Conservation (phyloP, 2,888 invertebrate species). For the Eubasilissa splendida region DNA sequence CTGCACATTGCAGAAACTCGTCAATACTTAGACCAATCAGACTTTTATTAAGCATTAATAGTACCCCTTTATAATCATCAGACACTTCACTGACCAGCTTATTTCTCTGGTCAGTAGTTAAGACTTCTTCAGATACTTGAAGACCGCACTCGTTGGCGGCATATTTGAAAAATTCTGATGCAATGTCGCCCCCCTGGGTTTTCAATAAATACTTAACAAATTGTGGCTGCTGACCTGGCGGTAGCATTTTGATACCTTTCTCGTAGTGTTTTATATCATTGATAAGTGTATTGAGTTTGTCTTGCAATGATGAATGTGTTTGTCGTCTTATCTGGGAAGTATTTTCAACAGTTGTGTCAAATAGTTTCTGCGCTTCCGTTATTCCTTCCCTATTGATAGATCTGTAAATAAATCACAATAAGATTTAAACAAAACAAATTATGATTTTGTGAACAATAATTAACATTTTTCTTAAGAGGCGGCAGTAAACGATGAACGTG, state of each 20-base stretch:
- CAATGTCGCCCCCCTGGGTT: conserved; percentile 86
- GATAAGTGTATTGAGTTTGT: conserved; percentile 84
- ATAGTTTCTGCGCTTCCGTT: conserved; percentile 80
- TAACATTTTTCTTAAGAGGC: too few species aligned
- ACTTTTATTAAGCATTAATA: conserved; percentile 80
- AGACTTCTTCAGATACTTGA: conserved; percentile 74
- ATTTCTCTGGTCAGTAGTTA: conserved; percentile 78
- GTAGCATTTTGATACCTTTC: conserved; percentile 80
- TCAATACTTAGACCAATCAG: conserved; percentile 81
- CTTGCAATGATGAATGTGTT: conserved; percentile 86
- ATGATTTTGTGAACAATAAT: too few species aligned
- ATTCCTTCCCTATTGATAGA: conserved; percentile 79
- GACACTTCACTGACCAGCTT: conserved; percentile 81
- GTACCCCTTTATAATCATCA: conserved; percentile 77
- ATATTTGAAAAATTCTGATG: conserved; percentile 84
- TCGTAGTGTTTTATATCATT: conserved; percentile 86
- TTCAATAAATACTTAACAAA: conserved; percentile 89
- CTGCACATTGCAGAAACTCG: conserved; percentile 84
- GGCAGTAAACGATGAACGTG: too few species aligned
- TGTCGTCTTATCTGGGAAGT: conserved; percentile 81
- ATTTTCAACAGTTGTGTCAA: conserved; percentile 82
- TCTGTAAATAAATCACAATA: conserved; percentile 64
- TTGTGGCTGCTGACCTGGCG: conserved; percentile 76
- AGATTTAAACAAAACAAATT: background rate
- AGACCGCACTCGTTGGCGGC: conserved; percentile 83